phyloP scores from a whole-genome alignment of 2,888 invertebrate species.

The Eurytoma californica region DNA sequence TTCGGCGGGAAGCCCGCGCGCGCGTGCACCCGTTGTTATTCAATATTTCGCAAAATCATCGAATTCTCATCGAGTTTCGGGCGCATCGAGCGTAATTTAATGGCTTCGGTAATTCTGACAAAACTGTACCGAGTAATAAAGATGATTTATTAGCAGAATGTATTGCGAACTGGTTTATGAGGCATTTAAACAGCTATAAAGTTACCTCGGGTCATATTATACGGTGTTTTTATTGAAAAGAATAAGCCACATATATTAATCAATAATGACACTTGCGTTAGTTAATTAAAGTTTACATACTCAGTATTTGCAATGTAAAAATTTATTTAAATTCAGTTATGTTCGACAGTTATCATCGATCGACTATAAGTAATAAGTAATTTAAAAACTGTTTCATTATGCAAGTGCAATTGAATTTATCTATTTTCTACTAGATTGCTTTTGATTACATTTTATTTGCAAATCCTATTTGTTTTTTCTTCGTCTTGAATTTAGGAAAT shows the following conservation, averaged over 20 bases:
- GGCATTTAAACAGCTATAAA: constrained; percentile 48
- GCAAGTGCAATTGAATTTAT: too few species aligned
- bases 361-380: too few species aligned
- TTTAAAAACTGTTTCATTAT: too few species aligned
- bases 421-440: too few species aligned
- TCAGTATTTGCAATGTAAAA: too few species aligned
- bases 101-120: constrained; percentile 48
- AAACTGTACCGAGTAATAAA: constrained; percentile 45
- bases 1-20: too few species aligned
- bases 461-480: too few species aligned
- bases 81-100: constrained; percentile 43
- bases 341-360: too few species aligned
- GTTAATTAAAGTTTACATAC: too few species aligned
- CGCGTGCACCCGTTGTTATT: background rate
- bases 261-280: constrained; percentile 3
- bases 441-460: too few species aligned
- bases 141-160: constrained; percentile 40
- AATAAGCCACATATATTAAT: constrained; percentile 27
- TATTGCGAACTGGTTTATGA: constrained; percentile 43
- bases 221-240: constrained; percentile 23
- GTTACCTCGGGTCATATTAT: constrained; percentile 15
- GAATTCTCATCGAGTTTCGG: constrained; percentile 22
- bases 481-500: too few species aligned
- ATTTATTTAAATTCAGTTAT: too few species aligned
- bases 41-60: constrained; percentile 27